phyloP scores from a whole-genome alignment of 2,113 vertebrate species.

The Clupea harengus region DNA sequence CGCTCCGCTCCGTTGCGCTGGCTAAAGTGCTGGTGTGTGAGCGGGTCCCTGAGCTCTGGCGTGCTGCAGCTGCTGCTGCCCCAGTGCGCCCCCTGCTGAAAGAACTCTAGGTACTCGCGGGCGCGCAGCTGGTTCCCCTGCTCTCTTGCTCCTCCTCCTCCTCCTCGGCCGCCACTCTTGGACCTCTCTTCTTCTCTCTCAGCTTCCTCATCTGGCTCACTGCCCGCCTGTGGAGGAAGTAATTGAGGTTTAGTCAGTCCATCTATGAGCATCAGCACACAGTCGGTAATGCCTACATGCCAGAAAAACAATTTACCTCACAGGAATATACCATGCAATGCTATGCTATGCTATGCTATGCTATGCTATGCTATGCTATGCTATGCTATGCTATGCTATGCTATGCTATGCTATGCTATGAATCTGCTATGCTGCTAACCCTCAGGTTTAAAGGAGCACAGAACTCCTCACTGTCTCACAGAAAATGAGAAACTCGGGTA shows the following conservation, averaged over 20 bases:
- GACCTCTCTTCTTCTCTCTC: conserved; percentile 56
- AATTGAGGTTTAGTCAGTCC: conserved; percentile 7
- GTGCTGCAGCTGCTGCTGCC: conserved; percentile 78
- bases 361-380: not conserved
- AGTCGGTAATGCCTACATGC: not conserved
- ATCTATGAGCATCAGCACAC: not conserved
- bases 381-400: not conserved
- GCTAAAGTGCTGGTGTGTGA: conserved; percentile 76
- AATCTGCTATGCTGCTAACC: too few relatives aligned
- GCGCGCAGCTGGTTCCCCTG: conserved; percentile 88
- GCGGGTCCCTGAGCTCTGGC: conserved; percentile 77
- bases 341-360: not conserved
- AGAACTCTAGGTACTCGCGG: conserved; percentile 96
- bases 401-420: not conserved
- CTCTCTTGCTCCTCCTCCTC: conserved; percentile 68
- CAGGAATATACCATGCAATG: not conserved
- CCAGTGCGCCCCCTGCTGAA: conserved; percentile 84
- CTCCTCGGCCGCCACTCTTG: conserved; percentile 50
- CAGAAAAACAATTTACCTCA: not conserved
- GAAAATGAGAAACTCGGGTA: too few relatives aligned
- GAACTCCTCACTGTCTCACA: too few relatives aligned
- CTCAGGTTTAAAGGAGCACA: too few relatives aligned
- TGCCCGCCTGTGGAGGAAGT: conserved; percentile 62
- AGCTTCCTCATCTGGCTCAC: conserved; percentile 65
- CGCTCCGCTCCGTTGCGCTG: conserved; percentile 70